These are phyloP conservation scores for Ctena decussata DNA, from an alignment of 2,888 invertebrate genomes.

Conservation along the genomic window DNA sequence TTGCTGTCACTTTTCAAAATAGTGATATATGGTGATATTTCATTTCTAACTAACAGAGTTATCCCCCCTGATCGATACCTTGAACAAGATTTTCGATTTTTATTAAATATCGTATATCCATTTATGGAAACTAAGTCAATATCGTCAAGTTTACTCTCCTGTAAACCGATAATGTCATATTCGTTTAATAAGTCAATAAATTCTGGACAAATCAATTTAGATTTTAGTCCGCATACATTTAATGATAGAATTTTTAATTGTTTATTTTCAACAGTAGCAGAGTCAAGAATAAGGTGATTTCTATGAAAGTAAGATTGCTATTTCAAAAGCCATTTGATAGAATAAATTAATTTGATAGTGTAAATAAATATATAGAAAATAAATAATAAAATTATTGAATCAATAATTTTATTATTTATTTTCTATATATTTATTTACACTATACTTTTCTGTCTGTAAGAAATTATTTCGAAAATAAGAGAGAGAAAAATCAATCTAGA, in stretches of 20 bases:
- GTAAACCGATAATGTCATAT: background rate
- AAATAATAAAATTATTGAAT: background rate
- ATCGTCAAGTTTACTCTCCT: conserved; percentile 4
- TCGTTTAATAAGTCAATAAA: background rate
- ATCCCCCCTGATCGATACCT: conserved; percentile 8
- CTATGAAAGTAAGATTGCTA: background rate
- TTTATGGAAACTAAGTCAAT: background rate
- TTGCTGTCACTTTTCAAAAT: background rate
- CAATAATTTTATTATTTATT: background rate
- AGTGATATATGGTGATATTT: background rate
- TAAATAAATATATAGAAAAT: no score
- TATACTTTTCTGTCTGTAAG: no score
- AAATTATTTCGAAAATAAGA: no score
- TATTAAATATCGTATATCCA: background rate
- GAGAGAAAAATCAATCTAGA: no score
- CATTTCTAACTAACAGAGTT: background rate
- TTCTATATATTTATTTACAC: no score
- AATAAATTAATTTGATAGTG: no score
- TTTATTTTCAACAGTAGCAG: background rate
- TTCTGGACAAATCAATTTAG: background rate
- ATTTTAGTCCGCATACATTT: background rate
- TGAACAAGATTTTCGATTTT: background rate
- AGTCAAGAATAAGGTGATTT: background rate
- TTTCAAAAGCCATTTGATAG: no score
- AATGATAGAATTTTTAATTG: background rate